These are phyloP conservation scores for Falcaria lacertinaria DNA, from an alignment of 2,888 invertebrate species.

Conservation along the genomic window DNA sequence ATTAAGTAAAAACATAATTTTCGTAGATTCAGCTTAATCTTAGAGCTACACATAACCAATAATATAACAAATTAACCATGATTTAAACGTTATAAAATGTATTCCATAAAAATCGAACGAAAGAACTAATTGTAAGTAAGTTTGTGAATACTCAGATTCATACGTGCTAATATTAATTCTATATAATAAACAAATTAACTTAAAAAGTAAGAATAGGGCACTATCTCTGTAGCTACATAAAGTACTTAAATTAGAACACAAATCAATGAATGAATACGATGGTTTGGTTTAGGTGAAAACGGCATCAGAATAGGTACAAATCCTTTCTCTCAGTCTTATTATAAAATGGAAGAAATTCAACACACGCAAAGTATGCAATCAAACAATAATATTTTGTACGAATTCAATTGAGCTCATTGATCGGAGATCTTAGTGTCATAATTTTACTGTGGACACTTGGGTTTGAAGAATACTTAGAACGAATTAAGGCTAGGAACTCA, in stretches of 20 bases:
- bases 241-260: constrained; percentile 31
- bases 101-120: constrained; percentile 8
- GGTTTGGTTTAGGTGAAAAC: constrained; percentile 20
- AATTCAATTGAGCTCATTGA: constrained; percentile 39
- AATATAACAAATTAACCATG: too few species aligned
- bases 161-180: not conserved
- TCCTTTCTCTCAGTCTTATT: constrained; percentile 54
- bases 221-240: constrained; percentile 27
- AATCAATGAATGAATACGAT: too few species aligned
- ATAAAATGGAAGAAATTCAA: constrained; percentile 34
- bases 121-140: constrained; percentile 6
- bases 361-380: constrained; percentile 18
- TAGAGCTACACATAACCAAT: constrained; percentile 11
- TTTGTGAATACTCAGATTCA: not conserved
- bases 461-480: constrained; percentile 13
- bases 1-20: too few species aligned
- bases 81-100: constrained; percentile 3
- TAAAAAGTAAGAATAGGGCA: constrained; percentile 12
- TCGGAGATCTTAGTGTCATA: constrained; percentile 15
- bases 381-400: constrained; percentile 44
- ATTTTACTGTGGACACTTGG: constrained; percentile 7
- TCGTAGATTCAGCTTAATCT: constrained; percentile 13
- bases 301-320: constrained; percentile 16
- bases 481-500: constrained; percentile 17
- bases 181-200: constrained; percentile 1